phyloP scores from a whole-genome alignment of 2,113 vertebrate genomes.

The Odocoileus virginianus region DNA sequence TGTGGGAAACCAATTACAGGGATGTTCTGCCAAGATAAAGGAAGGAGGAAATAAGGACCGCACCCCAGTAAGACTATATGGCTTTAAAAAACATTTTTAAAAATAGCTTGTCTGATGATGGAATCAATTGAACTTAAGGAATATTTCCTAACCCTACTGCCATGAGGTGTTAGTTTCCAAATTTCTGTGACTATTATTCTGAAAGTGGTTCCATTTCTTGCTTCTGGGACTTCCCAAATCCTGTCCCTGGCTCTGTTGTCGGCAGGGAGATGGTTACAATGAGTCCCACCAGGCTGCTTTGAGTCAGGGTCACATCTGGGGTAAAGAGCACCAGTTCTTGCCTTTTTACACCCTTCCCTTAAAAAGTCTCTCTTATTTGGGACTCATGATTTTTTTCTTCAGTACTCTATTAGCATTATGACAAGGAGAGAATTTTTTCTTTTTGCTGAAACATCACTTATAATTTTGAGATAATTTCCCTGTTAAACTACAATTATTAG shows the following conservation, averaged over 20 bases:
- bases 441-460: background rate
- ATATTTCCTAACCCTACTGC: slow-evolving; percentile 55
- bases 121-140: slow-evolving; percentile 68
- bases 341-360: background rate
- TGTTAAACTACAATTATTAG: background rate
- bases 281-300: background rate
- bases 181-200: background rate
- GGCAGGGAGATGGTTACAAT: background rate
- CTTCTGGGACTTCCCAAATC: slow-evolving; percentile 1
- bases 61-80: slow-evolving; percentile 60
- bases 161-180: slow-evolving; percentile 54
- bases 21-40: slow-evolving; percentile 70
- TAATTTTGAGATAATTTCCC: background rate
- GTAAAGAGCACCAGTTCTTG: background rate
- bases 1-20: slow-evolving; percentile 56
- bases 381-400: background rate
- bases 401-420: background rate
- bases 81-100: slow-evolving; percentile 56
- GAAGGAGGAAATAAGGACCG: slow-evolving; percentile 60
- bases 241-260: background rate
- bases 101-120: slow-evolving; percentile 69
- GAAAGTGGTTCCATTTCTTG: background rate
- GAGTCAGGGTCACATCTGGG: background rate
- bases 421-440: slow-evolving; percentile 33
- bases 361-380: background rate